Percentiles rank a stretch among this genome's conserved stretches.
Evolutionary conservation across 2,888 invertebrate genomes (phyloP).

Genomic region (Apomyelois bistriatella): DNA sequence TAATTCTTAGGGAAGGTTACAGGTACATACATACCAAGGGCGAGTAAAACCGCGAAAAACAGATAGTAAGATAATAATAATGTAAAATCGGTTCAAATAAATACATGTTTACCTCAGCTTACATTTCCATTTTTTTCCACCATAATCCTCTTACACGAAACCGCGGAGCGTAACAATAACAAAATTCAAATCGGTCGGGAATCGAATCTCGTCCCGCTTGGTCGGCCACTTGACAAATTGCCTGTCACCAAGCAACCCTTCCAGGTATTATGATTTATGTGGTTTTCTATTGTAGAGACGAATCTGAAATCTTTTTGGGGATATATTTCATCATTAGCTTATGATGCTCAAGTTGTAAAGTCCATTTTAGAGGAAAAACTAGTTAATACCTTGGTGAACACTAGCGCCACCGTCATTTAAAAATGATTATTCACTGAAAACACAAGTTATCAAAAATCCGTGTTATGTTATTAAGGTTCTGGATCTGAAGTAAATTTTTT

Average conservation of each 20-base stretch:
- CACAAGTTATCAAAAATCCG: too few species aligned
- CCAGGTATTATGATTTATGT: conserved; percentile 76
- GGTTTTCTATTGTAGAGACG: conserved; percentile 21
- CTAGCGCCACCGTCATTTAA: too few species aligned
- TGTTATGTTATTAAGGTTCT: too few species aligned
- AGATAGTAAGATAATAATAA: too few species aligned
- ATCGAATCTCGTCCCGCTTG: conserved; percentile 58
- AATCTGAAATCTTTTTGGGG: not conserved
- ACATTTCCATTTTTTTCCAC: not conserved
- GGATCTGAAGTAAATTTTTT: too few species aligned
- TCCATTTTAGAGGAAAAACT: too few species aligned
- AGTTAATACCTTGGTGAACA: too few species aligned
- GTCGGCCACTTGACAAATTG: conserved; percentile 71
- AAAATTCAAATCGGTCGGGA: conserved; percentile 56
- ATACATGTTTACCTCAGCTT: not conserved
- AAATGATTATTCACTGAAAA: too few species aligned
- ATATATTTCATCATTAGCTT: conserved; percentile 8
- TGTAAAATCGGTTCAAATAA: not conserved
- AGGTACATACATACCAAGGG: too few species aligned
- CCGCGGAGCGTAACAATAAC: conserved; percentile 55
- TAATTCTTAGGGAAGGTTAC: too few species aligned
- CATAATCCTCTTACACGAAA: conserved; percentile 27
- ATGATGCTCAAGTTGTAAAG: not conserved
- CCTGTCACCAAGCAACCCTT: conserved; percentile 60
- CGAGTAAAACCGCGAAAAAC: too few species aligned